phyloP scores from a whole-genome alignment of 1,140 invertebrate species.

The Ceratitis capitata region DNA sequence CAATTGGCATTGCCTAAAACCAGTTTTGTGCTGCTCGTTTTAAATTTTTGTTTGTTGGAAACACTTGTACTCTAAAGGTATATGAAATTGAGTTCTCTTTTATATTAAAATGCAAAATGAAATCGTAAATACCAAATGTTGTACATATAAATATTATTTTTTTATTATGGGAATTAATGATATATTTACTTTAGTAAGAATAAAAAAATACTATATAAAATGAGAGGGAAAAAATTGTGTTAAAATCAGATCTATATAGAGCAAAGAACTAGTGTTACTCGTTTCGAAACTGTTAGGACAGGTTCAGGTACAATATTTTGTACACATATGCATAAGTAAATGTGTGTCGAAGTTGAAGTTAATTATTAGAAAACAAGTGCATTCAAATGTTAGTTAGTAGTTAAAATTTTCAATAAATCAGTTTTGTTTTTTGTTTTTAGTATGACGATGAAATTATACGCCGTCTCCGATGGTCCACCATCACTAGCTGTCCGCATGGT shows the following conservation, averaged over 20 bases:
- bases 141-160: too few relatives aligned
- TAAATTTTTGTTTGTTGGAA: not conserved
- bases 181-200: too few relatives aligned
- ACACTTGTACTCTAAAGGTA: not conserved
- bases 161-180: too few relatives aligned
- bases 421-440: slow-evolving; percentile 39
- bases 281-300: not conserved
- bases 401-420: too few relatives aligned
- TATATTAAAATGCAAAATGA: too few relatives aligned
- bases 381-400: not conserved
- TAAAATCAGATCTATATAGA: not conserved
- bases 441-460: slow-evolving; percentile 73
- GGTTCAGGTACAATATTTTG: not conserved
- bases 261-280: not conserved
- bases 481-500: slow-evolving; percentile 77
- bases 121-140: too few relatives aligned
- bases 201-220: too few relatives aligned
- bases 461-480: slow-evolving; percentile 78
- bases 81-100: not conserved
- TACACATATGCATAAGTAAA: too few relatives aligned
- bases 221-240: too few relatives aligned
- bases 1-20: not conserved
- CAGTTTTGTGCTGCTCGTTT: not conserved
- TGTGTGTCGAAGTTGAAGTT: not conserved
- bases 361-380: not conserved